These are phyloP conservation scores for Melipona quadrifasciata DNA, from an alignment of 1,140 invertebrate genomes.

Conservation along the genomic window DNA sequence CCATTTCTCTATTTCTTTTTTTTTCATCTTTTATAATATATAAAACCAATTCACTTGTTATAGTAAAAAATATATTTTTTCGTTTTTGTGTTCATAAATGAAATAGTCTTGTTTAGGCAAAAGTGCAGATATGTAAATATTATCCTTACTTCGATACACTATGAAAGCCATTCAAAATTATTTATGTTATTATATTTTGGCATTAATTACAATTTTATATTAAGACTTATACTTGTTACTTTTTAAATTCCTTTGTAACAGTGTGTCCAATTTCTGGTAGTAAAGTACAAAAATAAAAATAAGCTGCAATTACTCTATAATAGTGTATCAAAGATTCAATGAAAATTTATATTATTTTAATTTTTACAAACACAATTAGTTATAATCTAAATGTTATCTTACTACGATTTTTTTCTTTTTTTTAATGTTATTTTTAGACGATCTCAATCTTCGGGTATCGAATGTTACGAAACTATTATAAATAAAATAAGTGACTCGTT, in stretches of 20 bases:
- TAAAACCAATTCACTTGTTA: constrained; percentile 28
- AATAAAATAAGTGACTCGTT: constrained; percentile 53
- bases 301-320: constrained; percentile 42
- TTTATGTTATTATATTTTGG: constrained; percentile 28
- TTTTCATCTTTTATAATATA: not conserved
- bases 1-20: constrained; percentile 3
- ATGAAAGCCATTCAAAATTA: constrained; percentile 37
- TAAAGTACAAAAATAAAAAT: constrained; percentile 67
- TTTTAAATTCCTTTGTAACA: constrained; percentile 22
- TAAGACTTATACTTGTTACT: constrained; percentile 26
- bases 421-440: constrained; percentile 18
- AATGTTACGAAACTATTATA: constrained; percentile 52
- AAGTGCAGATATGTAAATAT: constrained; percentile 59
- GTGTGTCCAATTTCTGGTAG: constrained; percentile 41
- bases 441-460: constrained; percentile 35
- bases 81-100: constrained; percentile 38
- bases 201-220: constrained; percentile 7
- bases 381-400: constrained; percentile 45
- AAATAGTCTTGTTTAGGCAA: constrained; percentile 48
- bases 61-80: constrained; percentile 61
- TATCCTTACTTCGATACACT: constrained; percentile 42
- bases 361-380: constrained; percentile 43
- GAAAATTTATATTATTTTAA: constrained; percentile 54
- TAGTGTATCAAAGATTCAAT: constrained; percentile 43
- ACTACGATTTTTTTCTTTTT: constrained; percentile 16